phyloP scores from a whole-genome alignment of 2,888 invertebrate genomes.

The Apeira syringaria region DNA sequence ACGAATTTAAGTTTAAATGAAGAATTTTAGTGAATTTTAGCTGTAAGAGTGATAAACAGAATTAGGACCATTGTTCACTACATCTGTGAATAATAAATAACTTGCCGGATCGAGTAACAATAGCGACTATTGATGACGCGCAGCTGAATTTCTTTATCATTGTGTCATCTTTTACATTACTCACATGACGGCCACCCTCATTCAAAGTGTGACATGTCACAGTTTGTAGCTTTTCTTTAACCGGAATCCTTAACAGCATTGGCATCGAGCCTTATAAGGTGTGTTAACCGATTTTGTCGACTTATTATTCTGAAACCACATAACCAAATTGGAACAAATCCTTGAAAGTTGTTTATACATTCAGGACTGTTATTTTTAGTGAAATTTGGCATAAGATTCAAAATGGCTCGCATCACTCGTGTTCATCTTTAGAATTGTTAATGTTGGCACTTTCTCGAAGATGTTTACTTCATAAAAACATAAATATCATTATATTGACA shows the following conservation, averaged over 20 bases:
- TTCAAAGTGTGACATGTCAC: not conserved
- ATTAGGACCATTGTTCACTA: no score
- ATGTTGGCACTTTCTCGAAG: constrained; percentile 16
- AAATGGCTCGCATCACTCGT: constrained; percentile 9
- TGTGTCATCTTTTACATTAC: no score
- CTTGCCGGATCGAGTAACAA: no score
- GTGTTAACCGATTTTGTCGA: constrained; percentile 9
- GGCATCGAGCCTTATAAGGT: constrained; percentile 1
- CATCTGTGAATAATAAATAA: no score
- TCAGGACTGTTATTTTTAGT: constrained; percentile 28
- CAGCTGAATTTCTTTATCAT: no score
- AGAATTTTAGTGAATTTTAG: no score
- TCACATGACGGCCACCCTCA: no score
- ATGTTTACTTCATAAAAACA: constrained; percentile 22
- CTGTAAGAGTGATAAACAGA: no score
- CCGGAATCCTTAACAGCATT: constrained; percentile 1
- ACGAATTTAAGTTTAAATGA: no score
- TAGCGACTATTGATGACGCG: no score
- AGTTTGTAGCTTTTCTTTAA: not conserved
- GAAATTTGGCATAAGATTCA: constrained; percentile 28
- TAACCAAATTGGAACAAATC: constrained; percentile 17
- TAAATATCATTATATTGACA: constrained; percentile 19
- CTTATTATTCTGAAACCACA: constrained; percentile 14
- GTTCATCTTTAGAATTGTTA: constrained; percentile 8
- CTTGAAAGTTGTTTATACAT: constrained; percentile 26